Evolutionary conservation across 2,888 invertebrate species (phyloP).

Genomic region (Ptilodon capucinus): DNA sequence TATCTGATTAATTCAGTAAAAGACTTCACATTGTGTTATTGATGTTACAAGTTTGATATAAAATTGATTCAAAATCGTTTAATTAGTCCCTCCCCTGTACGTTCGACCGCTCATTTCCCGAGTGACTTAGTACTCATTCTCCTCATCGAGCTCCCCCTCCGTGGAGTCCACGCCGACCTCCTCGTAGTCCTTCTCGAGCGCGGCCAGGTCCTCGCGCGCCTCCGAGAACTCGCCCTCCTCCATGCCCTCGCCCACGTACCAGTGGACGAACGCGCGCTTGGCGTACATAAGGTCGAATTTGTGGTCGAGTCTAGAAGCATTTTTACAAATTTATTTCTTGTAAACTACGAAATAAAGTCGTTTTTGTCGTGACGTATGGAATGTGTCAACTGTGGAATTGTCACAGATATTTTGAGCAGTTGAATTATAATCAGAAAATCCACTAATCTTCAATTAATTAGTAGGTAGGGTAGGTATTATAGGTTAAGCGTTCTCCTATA

Average conservation of each 20-base stretch:
- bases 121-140: conserved; percentile 83
- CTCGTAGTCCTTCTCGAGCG: conserved; percentile 90
- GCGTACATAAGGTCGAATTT: conserved; percentile 99
- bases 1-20: no score
- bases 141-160: conserved; percentile 86
- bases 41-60: background rate
- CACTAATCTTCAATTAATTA: no score
- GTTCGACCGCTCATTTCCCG: background rate
- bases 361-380: no score
- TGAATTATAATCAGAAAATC: no score
- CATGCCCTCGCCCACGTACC: conserved; percentile 96
- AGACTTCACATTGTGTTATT: no score
- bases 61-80: conserved; percentile 2
- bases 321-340: no score
- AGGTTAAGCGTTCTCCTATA: no score
- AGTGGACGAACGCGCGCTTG: conserved; percentile 97
- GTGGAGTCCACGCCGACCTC: conserved; percentile 90
- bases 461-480: no score
- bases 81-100: conserved; percentile 3
- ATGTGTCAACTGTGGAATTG: no score
- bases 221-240: conserved; percentile 94
- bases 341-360: no score
- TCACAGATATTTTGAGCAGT: no score
- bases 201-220: conserved; percentile 92
- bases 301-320: conserved; percentile 90